These are phyloP conservation scores for Grallaria varia DNA, from an alignment of 2,113 vertebrate genomes.

Conservation along the genomic window DNA sequence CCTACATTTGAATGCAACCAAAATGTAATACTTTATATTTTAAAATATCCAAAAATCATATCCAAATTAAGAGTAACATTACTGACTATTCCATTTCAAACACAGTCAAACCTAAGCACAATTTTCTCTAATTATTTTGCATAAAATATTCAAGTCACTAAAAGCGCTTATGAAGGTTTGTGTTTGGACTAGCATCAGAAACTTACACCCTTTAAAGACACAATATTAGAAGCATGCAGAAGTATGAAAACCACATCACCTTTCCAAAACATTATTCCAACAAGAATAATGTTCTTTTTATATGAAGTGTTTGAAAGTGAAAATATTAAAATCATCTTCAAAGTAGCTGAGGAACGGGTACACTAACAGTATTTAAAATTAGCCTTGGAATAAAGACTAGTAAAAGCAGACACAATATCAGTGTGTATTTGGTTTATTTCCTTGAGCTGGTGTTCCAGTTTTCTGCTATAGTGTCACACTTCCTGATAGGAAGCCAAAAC, in stretches of 20 bases:
- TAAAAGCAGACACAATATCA: not conserved
- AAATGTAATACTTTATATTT: not conserved
- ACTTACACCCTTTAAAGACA: not conserved
- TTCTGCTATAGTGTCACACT: not conserved
- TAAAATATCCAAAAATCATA: not conserved
- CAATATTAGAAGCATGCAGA: not conserved
- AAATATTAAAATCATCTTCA: not conserved
- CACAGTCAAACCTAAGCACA: not conserved
- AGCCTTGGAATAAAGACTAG: not conserved
- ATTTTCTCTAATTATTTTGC: not conserved
- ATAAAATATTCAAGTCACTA: not conserved
- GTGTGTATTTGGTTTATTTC: not conserved
- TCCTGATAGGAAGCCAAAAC: not conserved
- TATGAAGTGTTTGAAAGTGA: not conserved
- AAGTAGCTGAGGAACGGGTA: not conserved
- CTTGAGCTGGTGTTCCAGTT: not conserved
- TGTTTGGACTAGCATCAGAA: not conserved
- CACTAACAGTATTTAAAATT: not conserved
- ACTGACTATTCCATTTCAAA: not conserved
- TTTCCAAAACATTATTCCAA: not conserved
- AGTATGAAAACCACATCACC: not conserved
- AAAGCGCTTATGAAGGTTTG: not conserved
- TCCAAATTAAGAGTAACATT: not conserved
- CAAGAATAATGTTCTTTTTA: not conserved
- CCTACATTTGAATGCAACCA: not conserved